Evolutionary conservation across 2,888 invertebrate species (phyloP).

Genomic region (Pammene fasciana): DNA sequence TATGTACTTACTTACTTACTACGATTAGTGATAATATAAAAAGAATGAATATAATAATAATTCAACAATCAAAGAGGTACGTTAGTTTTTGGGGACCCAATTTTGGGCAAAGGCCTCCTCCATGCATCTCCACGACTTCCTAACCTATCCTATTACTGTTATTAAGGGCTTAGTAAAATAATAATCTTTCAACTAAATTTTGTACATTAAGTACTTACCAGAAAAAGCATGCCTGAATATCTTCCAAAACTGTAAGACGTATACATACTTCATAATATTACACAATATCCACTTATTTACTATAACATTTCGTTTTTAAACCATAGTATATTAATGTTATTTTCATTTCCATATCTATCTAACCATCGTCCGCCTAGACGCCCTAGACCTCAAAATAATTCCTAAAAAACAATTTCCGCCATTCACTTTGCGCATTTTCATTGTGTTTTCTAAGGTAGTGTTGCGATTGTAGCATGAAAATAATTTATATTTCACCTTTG

Average conservation of each 20-base stretch:
- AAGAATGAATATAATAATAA: too few relatives aligned
- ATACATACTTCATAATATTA: not conserved
- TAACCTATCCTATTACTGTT: too few relatives aligned
- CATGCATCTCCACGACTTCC: too few relatives aligned
- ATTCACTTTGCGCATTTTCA: not conserved
- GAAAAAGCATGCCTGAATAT: not conserved
- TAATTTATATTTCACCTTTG: too few relatives aligned
- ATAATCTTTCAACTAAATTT: too few relatives aligned
- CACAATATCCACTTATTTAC: not conserved
- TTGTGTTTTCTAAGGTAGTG: conserved; percentile 1
- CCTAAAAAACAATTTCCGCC: conserved; percentile 5
- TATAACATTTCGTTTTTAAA: not conserved
- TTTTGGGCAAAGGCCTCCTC: too few relatives aligned
- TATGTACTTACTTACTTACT: too few relatives aligned
- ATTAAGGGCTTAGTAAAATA: too few relatives aligned
- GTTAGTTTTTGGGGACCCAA: too few relatives aligned
- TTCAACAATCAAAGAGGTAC: too few relatives aligned
- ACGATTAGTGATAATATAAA: too few relatives aligned
- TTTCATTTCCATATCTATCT: conserved; percentile 1
- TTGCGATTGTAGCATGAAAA: not conserved
- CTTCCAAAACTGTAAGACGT: not conserved
- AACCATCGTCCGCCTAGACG: not conserved
- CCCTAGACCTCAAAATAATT: not conserved
- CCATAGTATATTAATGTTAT: not conserved
- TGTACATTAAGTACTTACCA: not conserved